Conservation (phyloP, 2,113 vertebrate genomes). For the Perccottus glenii region DNA sequence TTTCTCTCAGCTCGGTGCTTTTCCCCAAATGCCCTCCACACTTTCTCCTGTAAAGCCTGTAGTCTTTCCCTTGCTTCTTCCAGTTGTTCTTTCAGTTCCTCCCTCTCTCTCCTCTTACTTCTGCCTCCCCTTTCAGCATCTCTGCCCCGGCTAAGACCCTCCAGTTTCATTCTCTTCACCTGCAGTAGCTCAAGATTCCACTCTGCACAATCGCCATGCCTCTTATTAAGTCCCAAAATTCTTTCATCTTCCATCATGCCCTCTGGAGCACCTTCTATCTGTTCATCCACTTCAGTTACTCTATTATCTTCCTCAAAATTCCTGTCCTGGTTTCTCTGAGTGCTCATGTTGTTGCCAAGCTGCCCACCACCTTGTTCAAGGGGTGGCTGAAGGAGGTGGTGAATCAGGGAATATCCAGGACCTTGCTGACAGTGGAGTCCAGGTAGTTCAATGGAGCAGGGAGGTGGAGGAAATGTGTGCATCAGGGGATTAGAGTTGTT, state of each 20-base stretch:
- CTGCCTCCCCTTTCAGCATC: conserved; percentile 45
- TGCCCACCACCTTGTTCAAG: conserved; percentile 61
- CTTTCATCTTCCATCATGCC: conserved; percentile 37
- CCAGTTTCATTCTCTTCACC: conserved; percentile 75
- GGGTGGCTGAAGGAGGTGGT: conserved; percentile 74
- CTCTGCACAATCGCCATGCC: conserved; percentile 29
- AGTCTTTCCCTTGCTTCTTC: conserved; percentile 79
- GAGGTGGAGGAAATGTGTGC: conserved; percentile 61
- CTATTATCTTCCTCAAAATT: conserved; percentile 42
- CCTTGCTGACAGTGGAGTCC: conserved; percentile 48
- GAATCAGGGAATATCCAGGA: conserved; percentile 72
- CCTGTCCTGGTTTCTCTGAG: conserved; percentile 45
- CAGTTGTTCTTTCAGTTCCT: conserved; percentile 80
- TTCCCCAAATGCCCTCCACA: conserved; percentile 79
- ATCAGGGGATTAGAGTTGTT: conserved; percentile 66
- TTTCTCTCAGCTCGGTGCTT: conserved; percentile 58
- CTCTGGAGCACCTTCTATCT: conserved; percentile 41
- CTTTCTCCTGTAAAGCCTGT: conserved; percentile 79
- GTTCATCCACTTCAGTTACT: conserved; percentile 41
- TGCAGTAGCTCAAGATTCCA: conserved; percentile 70
- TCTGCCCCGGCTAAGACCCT: conserved; percentile 46
- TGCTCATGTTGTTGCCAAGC: conserved; percentile 32
- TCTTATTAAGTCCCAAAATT: conserved; percentile 52
- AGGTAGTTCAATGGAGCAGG: conserved; percentile 59
- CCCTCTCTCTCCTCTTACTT: conserved; percentile 71